A percentile compares a stretch with the other conserved stretches of the same genome.
Conservation (phyloP, 2,888 invertebrate genomes). For the Agrotis puta region DNA sequence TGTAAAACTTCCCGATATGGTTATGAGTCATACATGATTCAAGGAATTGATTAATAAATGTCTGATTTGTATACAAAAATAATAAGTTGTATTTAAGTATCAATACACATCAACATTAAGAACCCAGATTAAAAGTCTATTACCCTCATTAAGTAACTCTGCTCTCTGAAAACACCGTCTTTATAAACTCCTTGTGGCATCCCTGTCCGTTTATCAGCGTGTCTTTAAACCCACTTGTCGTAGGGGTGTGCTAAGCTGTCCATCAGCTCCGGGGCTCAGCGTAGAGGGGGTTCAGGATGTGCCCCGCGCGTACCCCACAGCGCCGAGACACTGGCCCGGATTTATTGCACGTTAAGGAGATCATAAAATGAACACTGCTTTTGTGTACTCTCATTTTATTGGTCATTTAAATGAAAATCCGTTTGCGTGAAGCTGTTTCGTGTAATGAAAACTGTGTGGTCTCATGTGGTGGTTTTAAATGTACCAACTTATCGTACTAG, state of each 20-base stretch:
- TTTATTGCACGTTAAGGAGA: constrained; percentile 61
- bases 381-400: constrained; percentile 42
- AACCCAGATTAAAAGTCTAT: too few relatives aligned
- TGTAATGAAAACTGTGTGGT: constrained; percentile 16
- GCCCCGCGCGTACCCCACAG: constrained; percentile 15
- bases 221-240: constrained; percentile 49
- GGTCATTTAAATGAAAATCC: constrained; percentile 54
- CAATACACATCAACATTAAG: too few relatives aligned
- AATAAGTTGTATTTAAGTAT: too few relatives aligned
- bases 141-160: too few relatives aligned
- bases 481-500: background rate
- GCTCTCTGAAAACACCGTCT: too few relatives aligned
- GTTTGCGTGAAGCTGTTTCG: constrained; percentile 25
- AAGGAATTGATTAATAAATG: background rate
- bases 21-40: constrained; percentile 1
- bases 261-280: constrained; percentile 20
- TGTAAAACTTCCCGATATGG: background rate
- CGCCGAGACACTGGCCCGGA: constrained; percentile 35
- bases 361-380: constrained; percentile 58
- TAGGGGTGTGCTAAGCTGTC: constrained; percentile 55
- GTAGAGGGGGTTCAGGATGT: constrained; percentile 1
- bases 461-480: constrained; percentile 6
- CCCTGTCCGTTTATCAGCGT: constrained; percentile 34
- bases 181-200: constrained; percentile 13
- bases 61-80: too few relatives aligned